Evolutionary conservation across 2,888 invertebrate species (phyloP).

Genomic region (Cremastinae sp.): DNA sequence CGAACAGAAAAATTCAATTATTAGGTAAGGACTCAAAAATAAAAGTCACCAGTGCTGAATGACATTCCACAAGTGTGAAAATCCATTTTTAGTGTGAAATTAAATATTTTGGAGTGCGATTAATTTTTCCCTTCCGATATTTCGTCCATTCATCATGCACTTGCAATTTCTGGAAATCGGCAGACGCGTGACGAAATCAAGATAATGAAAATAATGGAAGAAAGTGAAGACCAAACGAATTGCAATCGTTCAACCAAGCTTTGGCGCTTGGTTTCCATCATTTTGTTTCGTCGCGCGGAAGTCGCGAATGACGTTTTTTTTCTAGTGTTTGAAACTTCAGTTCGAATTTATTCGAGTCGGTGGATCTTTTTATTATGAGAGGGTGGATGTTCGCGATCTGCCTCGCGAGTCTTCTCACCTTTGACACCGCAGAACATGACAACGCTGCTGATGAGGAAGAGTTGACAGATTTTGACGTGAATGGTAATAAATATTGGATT

Average conservation of each 20-base stretch:
- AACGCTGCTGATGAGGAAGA: conserved; percentile 18
- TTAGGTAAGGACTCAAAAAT: conserved; percentile 26
- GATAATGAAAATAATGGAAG: neutral
- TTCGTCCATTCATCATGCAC: too few species aligned
- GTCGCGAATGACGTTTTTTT: conserved; percentile 33
- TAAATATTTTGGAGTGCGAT: neutral
- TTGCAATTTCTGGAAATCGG: too few species aligned
- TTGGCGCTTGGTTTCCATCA: conserved; percentile 1
- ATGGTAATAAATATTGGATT: conserved; percentile 29
- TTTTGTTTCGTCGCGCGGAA: too few species aligned
- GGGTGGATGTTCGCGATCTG: conserved; percentile 31
- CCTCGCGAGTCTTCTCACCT: conserved; percentile 3
- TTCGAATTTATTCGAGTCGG: neutral
- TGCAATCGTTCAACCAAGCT: neutral
- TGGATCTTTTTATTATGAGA: conserved; percentile 27
- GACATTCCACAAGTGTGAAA: neutral
- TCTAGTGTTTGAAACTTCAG: conserved; percentile 6
- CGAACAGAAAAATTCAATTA: neutral
- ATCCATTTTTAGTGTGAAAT: neutral
- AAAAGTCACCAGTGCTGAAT: neutral
- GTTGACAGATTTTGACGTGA: conserved; percentile 4
- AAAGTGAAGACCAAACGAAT: neutral
- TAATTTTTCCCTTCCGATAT: neutral
- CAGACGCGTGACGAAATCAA: too few species aligned
- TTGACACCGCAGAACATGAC: conserved; percentile 3